Evolutionary conservation across 2,113 vertebrate genomes (phyloP), one percentile per base, ranked within the genome.

Genomic region (Scomber scombrus): DNA sequence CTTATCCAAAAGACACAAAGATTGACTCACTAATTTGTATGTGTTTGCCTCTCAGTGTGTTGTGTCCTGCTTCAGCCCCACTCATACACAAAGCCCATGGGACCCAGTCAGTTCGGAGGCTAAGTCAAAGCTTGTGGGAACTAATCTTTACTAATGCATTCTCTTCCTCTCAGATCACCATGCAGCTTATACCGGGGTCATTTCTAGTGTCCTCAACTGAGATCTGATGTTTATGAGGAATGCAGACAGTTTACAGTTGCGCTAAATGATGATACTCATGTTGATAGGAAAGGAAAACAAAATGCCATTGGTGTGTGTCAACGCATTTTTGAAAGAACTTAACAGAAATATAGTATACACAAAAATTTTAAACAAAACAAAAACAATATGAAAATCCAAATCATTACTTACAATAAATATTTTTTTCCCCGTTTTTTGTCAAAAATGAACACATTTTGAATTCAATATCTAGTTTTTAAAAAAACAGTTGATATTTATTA

Each of bases 51-150:
- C 50, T 71, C 58, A 18, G 43, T 76, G 47, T 34, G 55, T 70
- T 80, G 63, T 88, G 62, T 46, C 43, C 56, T 18, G 55, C 78
- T 61, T 75, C 63, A 63, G 8, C 43, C 62, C 2, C 70, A 80
- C 74, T 90, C 75, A 40, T 19, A 75, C 61, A 68, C 51, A 80
- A 87, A 81, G 29, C 87, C 73, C 78, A 0, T 0, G 80, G 86
- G 90, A 90, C 55, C 16, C 13, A 62, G 9, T 26, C 49, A 52
- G 87, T 85, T 91, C 85, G 14, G 47, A 82, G 89, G 90, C 87
- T 82, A 90, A 88, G 93, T 91, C 91, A 92, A 92, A 93, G 93
- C 86, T 87, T 93, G 74, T 94, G 92, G 92, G 91, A 94, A 92
- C 81, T 88, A 49, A 84, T 91, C 80, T 85, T 81, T 64, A 90